These are phyloP conservation scores for Charanyca ferruginea DNA, from an alignment of 2,888 invertebrate species.

Conservation along the genomic window DNA sequence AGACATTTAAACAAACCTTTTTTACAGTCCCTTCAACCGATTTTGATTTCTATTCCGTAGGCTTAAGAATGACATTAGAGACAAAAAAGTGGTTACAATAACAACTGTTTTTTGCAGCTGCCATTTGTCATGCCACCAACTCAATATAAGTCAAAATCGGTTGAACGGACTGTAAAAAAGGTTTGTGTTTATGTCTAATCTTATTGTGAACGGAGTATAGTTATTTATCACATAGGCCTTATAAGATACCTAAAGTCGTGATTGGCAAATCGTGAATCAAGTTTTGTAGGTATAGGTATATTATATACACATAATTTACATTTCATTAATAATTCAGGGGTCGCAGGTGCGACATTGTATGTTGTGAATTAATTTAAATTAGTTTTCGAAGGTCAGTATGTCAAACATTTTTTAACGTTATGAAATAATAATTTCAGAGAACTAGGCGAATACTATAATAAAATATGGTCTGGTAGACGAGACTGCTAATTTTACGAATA, in stretches of 20 bases:
- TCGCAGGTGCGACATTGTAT: conserved; percentile 9
- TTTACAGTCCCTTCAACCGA: too few species aligned
- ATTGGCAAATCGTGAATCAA: conserved; percentile 13
- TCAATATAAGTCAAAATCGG: too few species aligned
- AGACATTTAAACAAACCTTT: too few species aligned
- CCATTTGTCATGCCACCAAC: too few species aligned
- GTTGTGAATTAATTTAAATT: conserved; percentile 30
- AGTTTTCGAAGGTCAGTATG: conserved; percentile 27
- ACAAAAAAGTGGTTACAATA: too few species aligned
- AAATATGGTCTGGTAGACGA: conserved; percentile 17
- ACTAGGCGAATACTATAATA: conserved; percentile 1
- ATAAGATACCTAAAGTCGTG: background rate
- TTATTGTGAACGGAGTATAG: too few species aligned
- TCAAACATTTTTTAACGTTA: conserved; percentile 24
- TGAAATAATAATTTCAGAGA: conserved; percentile 28
- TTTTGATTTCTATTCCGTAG: too few species aligned
- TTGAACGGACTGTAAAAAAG: too few species aligned
- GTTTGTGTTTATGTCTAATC: too few species aligned
- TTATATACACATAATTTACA: conserved; percentile 14
- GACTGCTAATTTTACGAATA: conserved; percentile 29
- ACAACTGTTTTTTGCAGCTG: too few species aligned
- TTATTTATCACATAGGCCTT: conserved; percentile 15
- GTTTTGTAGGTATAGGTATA: background rate
- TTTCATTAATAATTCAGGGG: conserved; percentile 10
- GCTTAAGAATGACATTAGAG: too few species aligned